Evolutionary conservation across 2,113 vertebrate species (phyloP).

Genomic region (Archocentrus centrarchus): DNA sequence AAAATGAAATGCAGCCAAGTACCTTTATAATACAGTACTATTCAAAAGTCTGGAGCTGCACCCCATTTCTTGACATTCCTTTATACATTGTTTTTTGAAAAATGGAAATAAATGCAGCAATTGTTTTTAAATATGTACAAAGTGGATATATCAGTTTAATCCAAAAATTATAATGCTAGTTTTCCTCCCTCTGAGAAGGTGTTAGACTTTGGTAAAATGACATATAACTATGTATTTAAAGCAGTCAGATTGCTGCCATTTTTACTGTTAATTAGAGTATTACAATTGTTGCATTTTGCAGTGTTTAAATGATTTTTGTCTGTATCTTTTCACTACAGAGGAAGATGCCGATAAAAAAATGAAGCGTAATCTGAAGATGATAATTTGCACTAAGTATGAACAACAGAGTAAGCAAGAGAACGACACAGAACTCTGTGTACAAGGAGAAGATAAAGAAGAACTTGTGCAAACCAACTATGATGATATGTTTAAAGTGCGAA

Average conservation of each 20-base stretch:
- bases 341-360: not conserved
- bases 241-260: accelerated
- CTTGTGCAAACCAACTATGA: accelerated
- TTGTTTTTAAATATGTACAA: no score
- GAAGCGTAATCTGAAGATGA: no score
- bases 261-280: accelerated
- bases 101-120: no score
- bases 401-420: accelerated
- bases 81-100: not conserved
- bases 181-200: no score
- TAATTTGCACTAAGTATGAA: not conserved
- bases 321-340: not conserved
- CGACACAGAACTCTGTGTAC: accelerated
- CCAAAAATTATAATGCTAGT: no score
- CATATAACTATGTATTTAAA: no score
- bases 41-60: not conserved
- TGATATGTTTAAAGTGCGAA: not conserved
- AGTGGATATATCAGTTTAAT: no score
- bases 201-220: no score
- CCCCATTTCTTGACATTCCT: no score
- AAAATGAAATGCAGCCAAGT: not conserved
- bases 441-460: not conserved
- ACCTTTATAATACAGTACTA: accelerated
- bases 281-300: accelerated
- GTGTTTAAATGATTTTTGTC: accelerated